Base-by-base conservation (phyloP, 23 tunicate species). In the Trididemnum nubilum region DNA sequence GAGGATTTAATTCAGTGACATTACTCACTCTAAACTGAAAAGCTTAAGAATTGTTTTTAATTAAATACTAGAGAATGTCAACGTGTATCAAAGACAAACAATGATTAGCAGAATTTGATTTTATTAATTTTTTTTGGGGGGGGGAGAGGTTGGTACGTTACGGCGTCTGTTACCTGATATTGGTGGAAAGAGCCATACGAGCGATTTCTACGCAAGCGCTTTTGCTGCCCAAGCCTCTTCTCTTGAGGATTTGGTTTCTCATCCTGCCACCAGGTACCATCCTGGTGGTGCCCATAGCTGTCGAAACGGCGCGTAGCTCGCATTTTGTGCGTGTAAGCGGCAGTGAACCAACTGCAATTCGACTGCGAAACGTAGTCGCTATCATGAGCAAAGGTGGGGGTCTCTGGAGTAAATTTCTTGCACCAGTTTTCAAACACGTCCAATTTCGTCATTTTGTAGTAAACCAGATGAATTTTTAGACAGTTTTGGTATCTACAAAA, bases 351-450 rank as follows among this genome's bases (percentile, higher is more conserved):
- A 9, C 12, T 44, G 15, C 15, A 44, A 15, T 44, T 44, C 54
- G 54, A 44, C 54, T 15, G 9, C 15, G 9, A 7, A 7, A 44
- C 15, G 54, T 15, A 44, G 9, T 44, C 15, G 15, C 15, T 44
- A 15, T 15, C 15, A 9, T 44, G 5, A n/a, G 18, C 26, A 67
- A 67, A 67, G 7, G 74, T 7, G 27, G 69, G 69, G 37, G 37
- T 5, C 2, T 12, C 25, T 3, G 74, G 74, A 2, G 37, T 5
- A 67, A 67, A 67, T 67, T 67, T 67, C 4, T 24, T 67, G 38
- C 74, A 67, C 74, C 74, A 67, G 38, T 67, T 38, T 31, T 67
- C 74, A 33, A 67, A 67, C 12, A 67, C 38, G 38, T 67, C 74
- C 22, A 67, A 33, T 33, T 67, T 67, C 9, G 74, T 67, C 74